Conservation (phyloP, 2,797 vertebrate species). For the Pitangus sulphuratus region DNA sequence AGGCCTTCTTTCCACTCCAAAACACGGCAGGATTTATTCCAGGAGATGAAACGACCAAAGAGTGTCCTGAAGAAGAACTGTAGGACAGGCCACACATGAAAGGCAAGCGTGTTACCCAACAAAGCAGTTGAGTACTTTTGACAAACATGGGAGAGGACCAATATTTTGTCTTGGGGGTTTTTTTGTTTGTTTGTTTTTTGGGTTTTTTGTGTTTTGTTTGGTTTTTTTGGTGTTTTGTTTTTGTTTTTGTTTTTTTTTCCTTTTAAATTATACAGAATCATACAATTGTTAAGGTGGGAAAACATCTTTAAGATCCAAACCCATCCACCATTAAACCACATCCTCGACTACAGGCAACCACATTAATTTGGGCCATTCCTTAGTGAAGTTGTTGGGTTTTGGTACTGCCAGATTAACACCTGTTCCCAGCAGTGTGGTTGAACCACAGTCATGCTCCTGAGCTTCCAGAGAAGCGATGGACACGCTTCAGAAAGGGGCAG, state of each 20-base stretch:
- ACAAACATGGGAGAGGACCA: not conserved
- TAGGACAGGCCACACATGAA: not conserved
- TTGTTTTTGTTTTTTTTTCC: too few species aligned
- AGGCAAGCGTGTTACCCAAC: rapidly evolving
- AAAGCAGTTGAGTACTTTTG: rapidly evolving
- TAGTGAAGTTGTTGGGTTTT: not conserved
- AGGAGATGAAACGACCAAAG: not conserved
- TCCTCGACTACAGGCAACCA: not conserved
- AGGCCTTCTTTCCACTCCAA: not conserved
- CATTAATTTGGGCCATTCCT: not conserved
- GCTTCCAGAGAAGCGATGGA: not conserved
- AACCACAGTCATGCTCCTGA: rapidly evolving
- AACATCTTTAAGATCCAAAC: not conserved
- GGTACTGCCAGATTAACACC: not conserved
- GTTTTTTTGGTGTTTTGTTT: too few species aligned
- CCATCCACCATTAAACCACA: not conserved
- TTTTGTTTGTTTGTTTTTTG: too few species aligned
- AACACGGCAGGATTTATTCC: not conserved
- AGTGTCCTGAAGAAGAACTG: not conserved
- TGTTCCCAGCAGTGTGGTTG: not conserved
- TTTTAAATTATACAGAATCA: not conserved
- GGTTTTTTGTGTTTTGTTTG: too few species aligned
- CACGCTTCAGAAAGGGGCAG: not conserved
- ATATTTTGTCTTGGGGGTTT: too few species aligned
- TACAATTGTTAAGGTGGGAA: not conserved